Evolutionary conservation across 2,888 invertebrate genomes (phyloP).

Genomic region (Minunthozetes semirufus): DNA sequence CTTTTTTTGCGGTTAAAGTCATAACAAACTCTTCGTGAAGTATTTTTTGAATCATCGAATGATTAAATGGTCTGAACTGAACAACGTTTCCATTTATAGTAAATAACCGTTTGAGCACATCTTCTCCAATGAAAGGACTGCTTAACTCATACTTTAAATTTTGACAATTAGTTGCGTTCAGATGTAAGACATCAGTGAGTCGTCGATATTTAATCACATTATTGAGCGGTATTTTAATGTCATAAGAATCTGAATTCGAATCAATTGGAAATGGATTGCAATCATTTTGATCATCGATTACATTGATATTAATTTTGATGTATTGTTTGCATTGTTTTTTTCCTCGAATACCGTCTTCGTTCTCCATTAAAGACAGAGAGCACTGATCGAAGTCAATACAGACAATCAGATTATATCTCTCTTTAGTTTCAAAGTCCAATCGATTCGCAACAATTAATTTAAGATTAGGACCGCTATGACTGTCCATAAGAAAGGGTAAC

Average conservation of each 20-base stretch:
- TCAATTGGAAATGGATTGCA: constrained; percentile 32
- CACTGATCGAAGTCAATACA: constrained; percentile 33
- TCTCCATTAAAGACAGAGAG: constrained; percentile 8
- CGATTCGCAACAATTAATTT: constrained; percentile 7
- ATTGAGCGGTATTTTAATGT: constrained; percentile 31
- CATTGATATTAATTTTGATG: constrained; percentile 14
- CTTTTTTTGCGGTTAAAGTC: constrained; percentile 10
- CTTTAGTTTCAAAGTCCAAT: neutral
- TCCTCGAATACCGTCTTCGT: neutral
- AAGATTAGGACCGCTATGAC: neutral
- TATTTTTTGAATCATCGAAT: constrained; percentile 26
- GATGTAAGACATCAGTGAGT: constrained; percentile 23
- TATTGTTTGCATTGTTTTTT: constrained; percentile 31
- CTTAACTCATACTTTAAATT: constrained; percentile 32
- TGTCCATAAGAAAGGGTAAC: constrained; percentile 1
- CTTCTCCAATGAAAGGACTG: constrained; percentile 28
- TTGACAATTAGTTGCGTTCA: constrained; percentile 28
- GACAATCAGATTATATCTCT: neutral
- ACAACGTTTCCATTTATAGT: neutral
- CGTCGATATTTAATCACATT: constrained; percentile 20
- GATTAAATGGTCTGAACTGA: constrained; percentile 28
- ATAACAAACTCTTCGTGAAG: constrained; percentile 33
- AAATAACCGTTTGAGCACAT: constrained; percentile 19
- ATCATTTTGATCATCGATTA: neutral
- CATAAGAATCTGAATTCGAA: constrained; percentile 24